A percentile compares a stretch with the other conserved stretches of the same genome.
These are phyloP conservation scores for Mya arenaria DNA, from an alignment of 1,140 invertebrate genomes.

Conservation along the genomic window DNA sequence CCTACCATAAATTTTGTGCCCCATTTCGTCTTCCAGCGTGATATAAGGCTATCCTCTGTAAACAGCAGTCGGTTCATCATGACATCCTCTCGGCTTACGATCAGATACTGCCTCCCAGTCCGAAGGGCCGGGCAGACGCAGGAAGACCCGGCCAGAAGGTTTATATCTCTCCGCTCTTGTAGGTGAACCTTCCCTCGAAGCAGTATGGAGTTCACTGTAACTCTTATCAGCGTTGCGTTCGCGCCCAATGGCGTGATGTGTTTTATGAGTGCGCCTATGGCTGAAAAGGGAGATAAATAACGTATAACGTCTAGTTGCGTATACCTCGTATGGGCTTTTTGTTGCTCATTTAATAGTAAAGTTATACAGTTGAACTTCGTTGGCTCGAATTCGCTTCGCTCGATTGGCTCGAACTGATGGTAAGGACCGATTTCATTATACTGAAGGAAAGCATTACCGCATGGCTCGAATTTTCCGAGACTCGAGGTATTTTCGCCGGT, in stretches of 20 bases:
- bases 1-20: conserved; percentile 50
- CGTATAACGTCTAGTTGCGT: too few relatives aligned
- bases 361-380: too few relatives aligned
- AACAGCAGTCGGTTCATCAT: conserved; percentile 30
- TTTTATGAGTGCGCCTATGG: conserved; percentile 23
- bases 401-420: too few relatives aligned
- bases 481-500: too few relatives aligned
- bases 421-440: too few relatives aligned
- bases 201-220: conserved; percentile 26
- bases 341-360: too few relatives aligned
- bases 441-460: too few relatives aligned
- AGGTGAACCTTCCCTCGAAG: conserved; percentile 43
- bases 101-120: conserved; percentile 30
- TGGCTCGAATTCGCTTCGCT: too few relatives aligned
- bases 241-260: conserved; percentile 15
- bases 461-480: too few relatives aligned
- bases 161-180: conserved; percentile 30
- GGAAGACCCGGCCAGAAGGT: conserved; percentile 28
- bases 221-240: conserved; percentile 35
- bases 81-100: conserved; percentile 36
- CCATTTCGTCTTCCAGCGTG: conserved; percentile 49
- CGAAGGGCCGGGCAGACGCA: conserved; percentile 35
- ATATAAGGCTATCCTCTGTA: conserved; percentile 24
- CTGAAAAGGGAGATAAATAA: too few relatives aligned
- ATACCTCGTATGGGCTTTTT: too few relatives aligned